Percentiles rank a stretch among this genome's conserved stretches.
Evolutionary conservation across 2,113 vertebrate genomes (phyloP).

Genomic region (Salvelinus namaycush): DNA sequence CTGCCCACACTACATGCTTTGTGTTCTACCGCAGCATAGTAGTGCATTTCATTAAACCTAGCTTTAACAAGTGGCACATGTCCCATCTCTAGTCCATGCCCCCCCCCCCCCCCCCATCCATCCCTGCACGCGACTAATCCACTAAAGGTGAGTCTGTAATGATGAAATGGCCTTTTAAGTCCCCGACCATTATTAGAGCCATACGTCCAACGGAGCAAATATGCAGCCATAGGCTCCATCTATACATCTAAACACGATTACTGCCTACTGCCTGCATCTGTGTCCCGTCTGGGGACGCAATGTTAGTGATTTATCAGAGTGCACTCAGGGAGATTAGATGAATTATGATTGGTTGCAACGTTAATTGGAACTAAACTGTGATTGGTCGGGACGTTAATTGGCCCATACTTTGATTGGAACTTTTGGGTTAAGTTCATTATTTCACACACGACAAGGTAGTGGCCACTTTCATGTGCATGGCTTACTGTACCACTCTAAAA

Average conservation of each 20-base stretch:
- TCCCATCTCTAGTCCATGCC: not conserved
- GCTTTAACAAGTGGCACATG: constrained; percentile 43
- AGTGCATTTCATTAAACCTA: constrained; percentile 12
- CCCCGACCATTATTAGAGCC: constrained; percentile 57
- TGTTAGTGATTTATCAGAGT: constrained; percentile 41
- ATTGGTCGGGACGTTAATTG: constrained; percentile 45
- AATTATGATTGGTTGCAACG: constrained; percentile 18
- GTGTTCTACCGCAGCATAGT: not conserved
- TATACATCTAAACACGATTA: constrained; percentile 62
- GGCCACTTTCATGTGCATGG: not conserved
- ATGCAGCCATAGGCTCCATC: constrained; percentile 42
- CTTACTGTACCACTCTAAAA: not conserved
- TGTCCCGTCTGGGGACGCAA: constrained; percentile 10
- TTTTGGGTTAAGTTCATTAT: not conserved
- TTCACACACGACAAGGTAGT: not conserved
- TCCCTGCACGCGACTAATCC: constrained; percentile 39
- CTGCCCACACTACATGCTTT: constrained; percentile 4
- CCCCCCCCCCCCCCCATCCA: constrained; percentile 30
- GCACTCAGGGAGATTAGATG: constrained; percentile 31
- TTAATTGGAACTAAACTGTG: constrained; percentile 48
- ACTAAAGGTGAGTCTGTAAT: constrained; percentile 62
- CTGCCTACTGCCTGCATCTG: constrained; percentile 22
- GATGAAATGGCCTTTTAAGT: constrained; percentile 71
- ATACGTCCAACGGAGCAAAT: constrained; percentile 53
- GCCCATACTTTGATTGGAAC: constrained; percentile 26